Percentiles rank a stretch among this genome's conserved stretches.
These are phyloP conservation scores for Tipula confusa DNA, from an alignment of 2,888 invertebrate species.

Conservation along the genomic window DNA sequence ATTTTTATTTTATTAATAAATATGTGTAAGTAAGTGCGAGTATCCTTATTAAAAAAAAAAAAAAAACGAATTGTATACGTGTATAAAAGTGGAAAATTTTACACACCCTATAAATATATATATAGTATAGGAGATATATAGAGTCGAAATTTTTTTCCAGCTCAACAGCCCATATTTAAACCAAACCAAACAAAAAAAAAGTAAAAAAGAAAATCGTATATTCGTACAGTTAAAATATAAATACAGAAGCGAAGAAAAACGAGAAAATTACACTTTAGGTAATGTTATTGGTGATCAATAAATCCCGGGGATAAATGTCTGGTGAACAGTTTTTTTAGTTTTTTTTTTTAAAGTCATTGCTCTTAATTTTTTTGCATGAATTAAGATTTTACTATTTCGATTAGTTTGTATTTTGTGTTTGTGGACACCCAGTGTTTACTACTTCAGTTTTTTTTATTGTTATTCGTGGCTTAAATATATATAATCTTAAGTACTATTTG, in stretches of 20 bases:
- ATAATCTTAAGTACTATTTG: too few relatives aligned
- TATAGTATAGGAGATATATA: background rate
- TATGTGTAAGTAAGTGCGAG: background rate
- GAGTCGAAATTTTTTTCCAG: background rate
- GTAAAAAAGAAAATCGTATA: background rate
- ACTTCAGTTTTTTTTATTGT: too few relatives aligned
- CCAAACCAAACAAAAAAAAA: background rate
- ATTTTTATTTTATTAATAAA: background rate
- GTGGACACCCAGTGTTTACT: background rate
- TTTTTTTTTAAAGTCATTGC: background rate
- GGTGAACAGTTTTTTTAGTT: background rate
- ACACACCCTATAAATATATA: background rate
- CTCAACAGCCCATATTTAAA: constrained; percentile 20
- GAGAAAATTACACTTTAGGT: constrained; percentile 25
- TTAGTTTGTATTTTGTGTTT: background rate
- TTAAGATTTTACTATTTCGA: background rate
- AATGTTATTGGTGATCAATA: constrained; percentile 14
- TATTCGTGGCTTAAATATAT: too few relatives aligned
- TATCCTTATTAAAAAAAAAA: background rate
- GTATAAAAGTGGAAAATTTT: background rate
- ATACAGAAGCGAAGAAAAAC: background rate
- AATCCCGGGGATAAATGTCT: constrained; percentile 25
- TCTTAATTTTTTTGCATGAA: constrained; percentile 6
- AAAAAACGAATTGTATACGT: background rate
- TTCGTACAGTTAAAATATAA: background rate